Evolutionary conservation across 2,888 invertebrate species (phyloP), one percentile per base, ranked within the genome.

Genomic region (Panopea generosa): DNA sequence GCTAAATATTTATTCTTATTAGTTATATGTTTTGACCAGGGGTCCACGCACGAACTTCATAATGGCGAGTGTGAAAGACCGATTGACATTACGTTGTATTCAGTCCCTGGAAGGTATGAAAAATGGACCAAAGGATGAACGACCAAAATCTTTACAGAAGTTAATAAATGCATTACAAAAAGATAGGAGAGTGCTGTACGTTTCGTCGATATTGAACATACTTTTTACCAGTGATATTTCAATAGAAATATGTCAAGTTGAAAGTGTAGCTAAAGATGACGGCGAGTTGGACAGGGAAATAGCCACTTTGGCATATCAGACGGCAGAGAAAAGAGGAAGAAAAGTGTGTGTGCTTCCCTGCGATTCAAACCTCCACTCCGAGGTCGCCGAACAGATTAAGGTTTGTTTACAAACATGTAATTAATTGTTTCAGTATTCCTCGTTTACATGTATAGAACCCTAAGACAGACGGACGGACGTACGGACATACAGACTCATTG

Each of bases 151-250:
- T n/a, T 27, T 53, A 24, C 11, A n/a, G 11, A 67, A 67, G 47
- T 27, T 74, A 29, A 61, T 57, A 38, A 67, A 74, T 52, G 61
- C 60, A 9, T 38, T 74, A 2, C n/a, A 45, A 18, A 74, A 74
- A 18, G 61, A 57, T n/a, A 52, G 29, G 4, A 20, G 45, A 6
- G 56, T 74, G n/a, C 52, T 62, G 55, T 74, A 57, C 27, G 49
- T 74, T 3, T 56, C 50, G 3, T 49, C 56, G 16, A 22, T 67
- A 14, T 22, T 74, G 27, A 62, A 40, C 26, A 38, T 43, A 22
- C 18, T 74, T 14, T 40, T 67, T 1, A 62, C 47, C n/a, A 43
- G 49, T 49, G 62, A 62, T 50, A 55, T 18, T 18, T 29, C 20
- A 22, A 20, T 67, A 11, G 16, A 16, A 2, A 43, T 62, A n/a